Conservation (phyloP, 2,113 vertebrate genomes). For the Scomber japonicus region DNA sequence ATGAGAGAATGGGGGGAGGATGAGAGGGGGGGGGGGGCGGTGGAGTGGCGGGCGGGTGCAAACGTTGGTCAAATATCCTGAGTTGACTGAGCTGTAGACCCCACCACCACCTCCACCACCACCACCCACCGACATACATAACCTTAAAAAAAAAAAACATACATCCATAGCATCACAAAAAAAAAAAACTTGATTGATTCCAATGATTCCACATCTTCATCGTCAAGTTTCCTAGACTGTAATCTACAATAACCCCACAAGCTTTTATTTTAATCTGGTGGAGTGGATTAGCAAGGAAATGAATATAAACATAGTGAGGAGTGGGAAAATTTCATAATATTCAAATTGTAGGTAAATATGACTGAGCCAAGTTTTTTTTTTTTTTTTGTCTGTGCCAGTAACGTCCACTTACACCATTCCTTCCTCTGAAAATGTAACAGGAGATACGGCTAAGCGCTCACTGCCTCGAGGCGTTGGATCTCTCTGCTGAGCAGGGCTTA, state of each 20-base stretch:
- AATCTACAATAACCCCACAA: neutral
- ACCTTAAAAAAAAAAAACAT: no score
- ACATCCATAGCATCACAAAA: neutral
- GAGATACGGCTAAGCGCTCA: conserved; percentile 40
- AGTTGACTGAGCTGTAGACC: conserved; percentile 84
- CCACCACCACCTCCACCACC: conserved; percentile 25
- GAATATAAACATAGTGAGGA: neutral
- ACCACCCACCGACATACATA: conserved; percentile 28
- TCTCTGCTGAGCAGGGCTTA: conserved; percentile 29
- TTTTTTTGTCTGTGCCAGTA: conserved; percentile 23
- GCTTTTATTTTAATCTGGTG: neutral
- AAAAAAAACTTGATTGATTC: neutral
- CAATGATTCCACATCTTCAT: no score
- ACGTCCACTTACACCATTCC: conserved; percentile 9
- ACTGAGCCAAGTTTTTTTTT: neutral
- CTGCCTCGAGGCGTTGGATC: conserved; percentile 39
- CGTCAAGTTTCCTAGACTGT: neutral
- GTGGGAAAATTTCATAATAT: conserved; percentile 22
- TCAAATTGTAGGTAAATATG: conserved; percentile 29
- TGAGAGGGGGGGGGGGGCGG: conserved; percentile 74
- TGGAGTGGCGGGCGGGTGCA: conserved; percentile 85
- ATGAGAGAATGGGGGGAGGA: neutral
- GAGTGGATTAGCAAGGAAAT: conserved; percentile 8
- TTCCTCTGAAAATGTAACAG: conserved; percentile 44
- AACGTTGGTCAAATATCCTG: conserved; percentile 95